A percentile compares a stretch with the other conserved stretches of the same genome.
Conservation (phyloP, 1,140 invertebrate species). For the Andrena cerasifolii region DNA sequence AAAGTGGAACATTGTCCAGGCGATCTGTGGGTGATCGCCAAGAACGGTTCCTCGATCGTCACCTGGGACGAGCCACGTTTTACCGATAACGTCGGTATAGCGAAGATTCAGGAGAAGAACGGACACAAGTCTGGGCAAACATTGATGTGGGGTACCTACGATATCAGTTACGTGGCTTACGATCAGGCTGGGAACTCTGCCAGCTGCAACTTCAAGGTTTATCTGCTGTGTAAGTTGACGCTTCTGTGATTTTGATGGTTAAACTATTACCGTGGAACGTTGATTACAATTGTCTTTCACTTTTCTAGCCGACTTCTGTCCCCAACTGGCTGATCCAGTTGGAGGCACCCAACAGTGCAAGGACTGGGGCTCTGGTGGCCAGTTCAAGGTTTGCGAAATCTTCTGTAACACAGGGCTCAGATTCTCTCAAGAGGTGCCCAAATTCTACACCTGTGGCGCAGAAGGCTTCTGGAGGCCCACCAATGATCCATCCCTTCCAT, state of each 20-base stretch:
- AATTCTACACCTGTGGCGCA: constrained; percentile 97
- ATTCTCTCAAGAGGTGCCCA: constrained; percentile 95
- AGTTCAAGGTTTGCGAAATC: constrained; percentile 96
- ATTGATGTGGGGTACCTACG: constrained; percentile 95
- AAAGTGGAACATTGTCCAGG: constrained; percentile 94
- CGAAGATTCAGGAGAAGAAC: constrained; percentile 91
- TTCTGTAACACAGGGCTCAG: constrained; percentile 92
- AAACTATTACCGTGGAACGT: neutral
- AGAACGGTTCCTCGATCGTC: constrained; percentile 94
- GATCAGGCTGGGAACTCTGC: constrained; percentile 96
- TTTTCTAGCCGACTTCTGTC: constrained; percentile 95
- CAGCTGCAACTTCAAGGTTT: constrained; percentile 96
- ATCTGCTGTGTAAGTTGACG: constrained; percentile 90
- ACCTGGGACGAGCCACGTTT: constrained; percentile 97
- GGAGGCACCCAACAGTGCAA: constrained; percentile 95
- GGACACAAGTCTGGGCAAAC: constrained; percentile 95
- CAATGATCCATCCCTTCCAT: constrained; percentile 88
- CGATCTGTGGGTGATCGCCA: constrained; percentile 96
- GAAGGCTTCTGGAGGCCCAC: constrained; percentile 98
- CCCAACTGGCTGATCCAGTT: constrained; percentile 91
- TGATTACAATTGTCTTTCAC: constrained; percentile 41
- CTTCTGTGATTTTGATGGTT: neutral
- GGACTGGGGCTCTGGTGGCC: constrained; percentile 97
- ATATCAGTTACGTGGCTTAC: constrained; percentile 96
- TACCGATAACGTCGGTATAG: constrained; percentile 92